Percentiles rank a stretch among this genome's conserved stretches.
Conservation (phyloP, 2,113 vertebrate species). For the Coregonus clupeaformis region DNA sequence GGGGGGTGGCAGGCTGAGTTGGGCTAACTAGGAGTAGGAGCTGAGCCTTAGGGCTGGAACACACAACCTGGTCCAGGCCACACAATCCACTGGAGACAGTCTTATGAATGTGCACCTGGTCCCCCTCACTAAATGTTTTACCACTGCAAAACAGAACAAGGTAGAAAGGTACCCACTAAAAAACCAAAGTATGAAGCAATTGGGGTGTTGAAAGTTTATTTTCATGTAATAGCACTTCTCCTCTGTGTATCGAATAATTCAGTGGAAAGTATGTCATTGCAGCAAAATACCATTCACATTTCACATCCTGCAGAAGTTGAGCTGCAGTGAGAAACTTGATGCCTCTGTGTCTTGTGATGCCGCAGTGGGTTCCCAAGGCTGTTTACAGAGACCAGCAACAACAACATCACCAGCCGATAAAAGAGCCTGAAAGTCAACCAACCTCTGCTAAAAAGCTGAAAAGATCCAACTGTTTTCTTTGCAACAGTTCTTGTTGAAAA, state of each 20-base stretch:
- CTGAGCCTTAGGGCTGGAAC: not conserved
- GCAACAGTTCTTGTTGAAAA: constrained; percentile 22
- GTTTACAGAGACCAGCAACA: constrained; percentile 33
- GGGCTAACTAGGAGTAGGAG: not conserved
- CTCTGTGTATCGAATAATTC: too few relatives aligned
- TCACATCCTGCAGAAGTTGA: not conserved
- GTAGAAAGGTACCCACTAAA: not conserved
- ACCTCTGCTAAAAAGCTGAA: not conserved
- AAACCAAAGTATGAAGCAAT: not conserved
- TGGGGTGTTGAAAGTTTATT: too few relatives aligned
- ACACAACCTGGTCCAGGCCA: not conserved
- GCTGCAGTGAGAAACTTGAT: constrained; percentile 6
- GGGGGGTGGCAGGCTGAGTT: constrained; percentile 31
- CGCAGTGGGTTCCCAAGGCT: constrained; percentile 14
- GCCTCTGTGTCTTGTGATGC: constrained; percentile 40
- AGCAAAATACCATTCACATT: too few relatives aligned
- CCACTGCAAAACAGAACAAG: not conserved
- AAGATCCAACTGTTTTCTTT: constrained; percentile 41
- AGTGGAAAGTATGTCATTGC: too few relatives aligned
- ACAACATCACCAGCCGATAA: constrained; percentile 39
- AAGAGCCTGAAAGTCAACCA: constrained; percentile 29
- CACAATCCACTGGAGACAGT: too few relatives aligned
- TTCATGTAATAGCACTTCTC: too few relatives aligned
- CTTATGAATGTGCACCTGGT: not conserved
- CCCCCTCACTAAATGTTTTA: not conserved